A percentile compares a stretch with the other conserved stretches of the same genome.
phyloP scores from a whole-genome alignment of 2,797 vertebrate genomes.

The Circus cinereus region DNA sequence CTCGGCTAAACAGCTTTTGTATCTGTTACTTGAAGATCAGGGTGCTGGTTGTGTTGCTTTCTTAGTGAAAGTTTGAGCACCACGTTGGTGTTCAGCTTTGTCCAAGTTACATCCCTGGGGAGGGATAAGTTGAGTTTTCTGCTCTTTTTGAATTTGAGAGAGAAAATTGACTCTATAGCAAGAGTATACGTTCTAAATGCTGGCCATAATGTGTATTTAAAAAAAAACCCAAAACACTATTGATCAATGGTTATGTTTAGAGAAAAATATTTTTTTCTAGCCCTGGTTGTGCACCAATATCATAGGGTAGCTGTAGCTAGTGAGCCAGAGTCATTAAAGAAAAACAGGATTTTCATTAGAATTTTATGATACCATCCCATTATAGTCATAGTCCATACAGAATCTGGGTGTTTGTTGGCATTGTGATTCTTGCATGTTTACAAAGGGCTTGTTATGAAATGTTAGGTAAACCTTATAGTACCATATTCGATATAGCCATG shows the following conservation, averaged over 20 bases:
- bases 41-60: background rate
- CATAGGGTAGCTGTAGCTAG: background rate
- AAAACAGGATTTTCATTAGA: background rate
- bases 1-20: no score
- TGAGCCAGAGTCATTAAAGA: background rate
- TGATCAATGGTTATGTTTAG: background rate
- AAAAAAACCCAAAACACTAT: background rate
- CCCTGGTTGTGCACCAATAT: accelerated
- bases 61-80: no score
- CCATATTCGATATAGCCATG: accelerated
- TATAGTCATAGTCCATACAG: background rate
- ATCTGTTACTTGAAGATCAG: no score
- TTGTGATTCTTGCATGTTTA: background rate
- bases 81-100: accelerated
- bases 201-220: accelerated
- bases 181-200: accelerated
- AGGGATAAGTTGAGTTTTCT: background rate
- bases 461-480: background rate
- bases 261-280: background rate
- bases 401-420: background rate
- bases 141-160: background rate
- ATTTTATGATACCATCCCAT: accelerated
- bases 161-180: accelerated
- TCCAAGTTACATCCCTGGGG: accelerated
- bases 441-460: background rate